A percentile compares a stretch with the other conserved stretches of the same genome.
These are phyloP conservation scores for Willowsia nigromaculata DNA, from an alignment of 2,888 invertebrate genomes.

Conservation along the genomic window DNA sequence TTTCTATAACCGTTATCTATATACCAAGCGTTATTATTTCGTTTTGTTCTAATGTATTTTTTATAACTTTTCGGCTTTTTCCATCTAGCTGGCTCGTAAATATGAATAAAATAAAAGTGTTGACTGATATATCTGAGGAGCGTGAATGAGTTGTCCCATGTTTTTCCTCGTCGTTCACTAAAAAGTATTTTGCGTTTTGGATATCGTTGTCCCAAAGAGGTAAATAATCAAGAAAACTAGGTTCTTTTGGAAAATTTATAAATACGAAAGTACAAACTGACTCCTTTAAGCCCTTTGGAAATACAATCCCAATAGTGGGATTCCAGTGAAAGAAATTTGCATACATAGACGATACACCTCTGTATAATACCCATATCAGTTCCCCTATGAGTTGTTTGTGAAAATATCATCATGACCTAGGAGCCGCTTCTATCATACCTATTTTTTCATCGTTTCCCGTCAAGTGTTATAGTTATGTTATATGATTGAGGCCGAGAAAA, in stretches of 20 bases:
- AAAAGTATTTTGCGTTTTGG: neutral
- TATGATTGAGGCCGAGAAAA: constrained; percentile 36
- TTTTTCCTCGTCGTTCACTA: neutral
- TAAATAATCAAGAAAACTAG: neutral
- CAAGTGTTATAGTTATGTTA: neutral
- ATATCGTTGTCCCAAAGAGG: neutral
- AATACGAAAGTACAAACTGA: neutral
- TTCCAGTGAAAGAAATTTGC: neutral
- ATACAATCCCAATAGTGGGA: neutral
- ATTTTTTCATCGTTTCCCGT: neutral
- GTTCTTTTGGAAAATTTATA: constrained; percentile 12
- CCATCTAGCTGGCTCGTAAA: neutral
- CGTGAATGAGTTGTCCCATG: neutral
- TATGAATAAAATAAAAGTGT: neutral
- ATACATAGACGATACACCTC: too few species aligned
- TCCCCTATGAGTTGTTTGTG: neutral
- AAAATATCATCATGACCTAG: neutral
- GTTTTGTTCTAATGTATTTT: neutral
- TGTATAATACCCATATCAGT: too few species aligned
- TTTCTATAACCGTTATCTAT: too few species aligned
- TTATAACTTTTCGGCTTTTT: neutral
- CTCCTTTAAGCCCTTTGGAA: neutral
- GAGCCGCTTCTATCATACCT: neutral
- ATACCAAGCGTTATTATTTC: neutral
- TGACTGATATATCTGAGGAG: neutral